Percentiles rank a stretch among this genome's conserved stretches.
phyloP scores from a whole-genome alignment of 2,797 vertebrate genomes.

The Alauda arvensis region DNA sequence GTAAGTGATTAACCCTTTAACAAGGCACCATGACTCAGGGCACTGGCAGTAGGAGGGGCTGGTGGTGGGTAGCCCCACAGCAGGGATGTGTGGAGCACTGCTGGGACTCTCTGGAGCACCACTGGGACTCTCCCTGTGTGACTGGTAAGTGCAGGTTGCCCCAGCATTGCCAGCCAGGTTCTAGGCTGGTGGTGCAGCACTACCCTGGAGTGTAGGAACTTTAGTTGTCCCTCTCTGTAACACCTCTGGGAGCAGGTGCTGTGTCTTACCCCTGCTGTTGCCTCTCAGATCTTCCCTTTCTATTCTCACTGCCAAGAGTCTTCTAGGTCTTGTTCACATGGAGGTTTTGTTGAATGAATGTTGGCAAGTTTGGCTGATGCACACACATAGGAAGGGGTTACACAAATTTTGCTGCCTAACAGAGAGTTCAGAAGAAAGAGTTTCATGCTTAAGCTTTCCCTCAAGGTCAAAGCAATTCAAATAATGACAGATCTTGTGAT shows the following conservation, averaged over 20 bases:
- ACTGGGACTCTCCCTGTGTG: not conserved
- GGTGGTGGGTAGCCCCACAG: fast-evolving
- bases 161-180: not conserved
- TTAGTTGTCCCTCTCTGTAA: not conserved
- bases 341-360: not conserved
- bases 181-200: not conserved
- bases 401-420: not conserved
- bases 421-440: not conserved
- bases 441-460: not conserved
- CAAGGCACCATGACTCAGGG: fast-evolving
- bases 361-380: not conserved
- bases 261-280: not conserved
- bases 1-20: not conserved
- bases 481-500: not conserved
- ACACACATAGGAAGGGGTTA: fast-evolving
- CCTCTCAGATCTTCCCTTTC: not conserved
- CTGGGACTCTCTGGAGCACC: not conserved
- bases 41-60: not conserved
- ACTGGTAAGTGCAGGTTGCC: not conserved
- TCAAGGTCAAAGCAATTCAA: not conserved
- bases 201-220: not conserved
- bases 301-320: fast-evolving
- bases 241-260: not conserved
- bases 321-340: not conserved
- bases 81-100: fast-evolving